These are phyloP conservation scores for Dromaius novaehollandiae DNA, from an alignment of 2,113 vertebrate genomes.

Conservation along the genomic window DNA sequence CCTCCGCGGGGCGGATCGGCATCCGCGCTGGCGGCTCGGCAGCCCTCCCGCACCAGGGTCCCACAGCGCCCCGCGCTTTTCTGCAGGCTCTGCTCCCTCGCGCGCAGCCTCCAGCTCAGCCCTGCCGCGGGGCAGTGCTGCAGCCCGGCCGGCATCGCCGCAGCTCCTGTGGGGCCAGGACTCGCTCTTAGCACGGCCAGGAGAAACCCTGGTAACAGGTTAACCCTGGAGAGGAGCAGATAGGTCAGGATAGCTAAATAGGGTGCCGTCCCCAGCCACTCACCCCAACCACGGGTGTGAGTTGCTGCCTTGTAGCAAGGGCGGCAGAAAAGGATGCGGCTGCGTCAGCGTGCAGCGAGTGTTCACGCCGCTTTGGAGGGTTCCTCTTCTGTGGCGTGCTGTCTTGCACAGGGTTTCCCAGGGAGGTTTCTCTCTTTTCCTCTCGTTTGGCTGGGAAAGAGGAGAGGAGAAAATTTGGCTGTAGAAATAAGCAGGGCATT, in stretches of 20 bases:
- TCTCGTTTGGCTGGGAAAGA: not conserved
- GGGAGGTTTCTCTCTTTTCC: not conserved
- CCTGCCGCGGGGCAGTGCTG: rapidly evolving
- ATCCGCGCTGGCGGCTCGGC: not conserved
- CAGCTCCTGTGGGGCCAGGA: not conserved
- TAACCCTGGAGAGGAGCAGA: not conserved
- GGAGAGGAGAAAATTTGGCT: not conserved
- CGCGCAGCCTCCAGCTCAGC: not conserved
- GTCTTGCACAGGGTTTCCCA: not conserved
- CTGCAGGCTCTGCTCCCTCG: not conserved
- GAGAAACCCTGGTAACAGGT: not conserved
- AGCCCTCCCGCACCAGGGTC: not conserved
- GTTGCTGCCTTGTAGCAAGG: not conserved
- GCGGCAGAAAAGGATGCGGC: not conserved
- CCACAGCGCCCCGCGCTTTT: not conserved
- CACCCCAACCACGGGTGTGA: rapidly evolving
- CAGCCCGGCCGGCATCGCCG: not conserved
- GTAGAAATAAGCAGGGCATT: not conserved
- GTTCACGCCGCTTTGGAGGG: not conserved
- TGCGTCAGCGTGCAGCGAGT: not conserved
- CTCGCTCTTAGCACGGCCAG: not conserved
- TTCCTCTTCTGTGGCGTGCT: not conserved
- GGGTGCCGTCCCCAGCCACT: not conserved
- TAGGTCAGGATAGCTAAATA: not conserved
- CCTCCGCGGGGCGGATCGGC: not conserved